These are phyloP conservation scores for Miichthys miiuy DNA, from an alignment of 2,797 vertebrate species.

Conservation along the genomic window DNA sequence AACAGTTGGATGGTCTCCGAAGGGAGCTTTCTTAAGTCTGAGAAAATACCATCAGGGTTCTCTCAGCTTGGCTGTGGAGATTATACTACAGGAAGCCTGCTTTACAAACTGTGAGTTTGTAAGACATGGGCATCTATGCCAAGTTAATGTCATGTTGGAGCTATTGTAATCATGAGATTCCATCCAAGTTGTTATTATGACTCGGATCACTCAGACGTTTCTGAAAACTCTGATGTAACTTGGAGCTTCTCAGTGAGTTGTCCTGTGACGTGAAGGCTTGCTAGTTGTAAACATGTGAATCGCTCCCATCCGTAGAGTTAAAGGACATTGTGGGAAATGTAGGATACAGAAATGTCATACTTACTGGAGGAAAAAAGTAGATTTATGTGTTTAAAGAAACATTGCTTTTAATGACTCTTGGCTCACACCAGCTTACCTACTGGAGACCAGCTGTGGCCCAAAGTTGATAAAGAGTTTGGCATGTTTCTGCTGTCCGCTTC, in stretches of 20 bases:
- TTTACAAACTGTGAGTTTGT: not conserved
- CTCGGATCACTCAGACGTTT: not conserved
- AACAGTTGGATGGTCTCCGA: not conserved
- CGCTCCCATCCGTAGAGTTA: not conserved
- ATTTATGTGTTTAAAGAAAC: constrained; percentile 17
- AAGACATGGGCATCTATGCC: not conserved
- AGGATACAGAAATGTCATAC: not conserved
- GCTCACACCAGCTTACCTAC: constrained; percentile 4
- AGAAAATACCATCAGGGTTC: constrained; percentile 3
- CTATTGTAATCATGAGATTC: not conserved
- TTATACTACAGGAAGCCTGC: not conserved
- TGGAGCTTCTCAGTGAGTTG: not conserved
- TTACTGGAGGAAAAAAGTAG: not conserved
- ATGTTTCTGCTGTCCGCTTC: constrained; percentile 14
- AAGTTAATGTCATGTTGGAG: not conserved
- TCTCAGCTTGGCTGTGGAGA: not conserved
- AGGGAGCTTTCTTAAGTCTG: constrained; percentile 5
- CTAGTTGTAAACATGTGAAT: not conserved
- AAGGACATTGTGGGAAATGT: not conserved
- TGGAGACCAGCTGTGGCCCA: constrained; percentile 39
- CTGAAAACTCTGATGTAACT: not conserved
- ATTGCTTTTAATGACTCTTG: constrained; percentile 19
- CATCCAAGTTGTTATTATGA: not conserved
- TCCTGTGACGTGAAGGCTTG: not conserved
- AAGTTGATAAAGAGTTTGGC: constrained; percentile 19